Evolutionary conservation across 2,888 invertebrate genomes (phyloP).

Genomic region (Scaptomyza tumidula): DNA sequence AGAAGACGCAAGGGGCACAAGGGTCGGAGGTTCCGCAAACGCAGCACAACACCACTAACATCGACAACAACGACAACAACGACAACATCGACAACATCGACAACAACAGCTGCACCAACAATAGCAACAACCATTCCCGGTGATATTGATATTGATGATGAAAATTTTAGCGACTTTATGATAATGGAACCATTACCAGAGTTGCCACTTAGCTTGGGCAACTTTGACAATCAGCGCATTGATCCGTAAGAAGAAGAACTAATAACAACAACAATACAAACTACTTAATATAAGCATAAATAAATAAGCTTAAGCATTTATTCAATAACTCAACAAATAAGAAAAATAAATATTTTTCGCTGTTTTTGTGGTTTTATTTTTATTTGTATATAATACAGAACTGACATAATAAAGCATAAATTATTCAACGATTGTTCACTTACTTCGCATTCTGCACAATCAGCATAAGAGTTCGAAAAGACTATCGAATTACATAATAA

Average conservation of each 20-base stretch:
- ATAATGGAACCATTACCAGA: slow-evolving; percentile 58
- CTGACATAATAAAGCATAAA: slow-evolving; percentile 10
- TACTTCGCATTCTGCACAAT: not conserved
- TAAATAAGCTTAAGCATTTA: too few relatives aligned
- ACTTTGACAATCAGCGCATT: slow-evolving; percentile 62
- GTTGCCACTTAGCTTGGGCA: slow-evolving; percentile 59
- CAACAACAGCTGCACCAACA: slow-evolving; percentile 23
- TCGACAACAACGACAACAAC: slow-evolving; percentile 13
- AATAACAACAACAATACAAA: not conserved
- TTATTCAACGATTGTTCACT: not conserved
- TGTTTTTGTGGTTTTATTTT: not conserved
- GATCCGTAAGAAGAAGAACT: slow-evolving; percentile 9
- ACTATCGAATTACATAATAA: not conserved
- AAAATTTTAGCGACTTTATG: slow-evolving; percentile 10
- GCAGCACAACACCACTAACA: slow-evolving; percentile 43
- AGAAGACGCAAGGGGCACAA: slow-evolving; percentile 57
- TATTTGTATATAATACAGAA: not conserved
- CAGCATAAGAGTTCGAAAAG: slow-evolving; percentile 10
- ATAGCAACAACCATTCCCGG: slow-evolving; percentile 12
- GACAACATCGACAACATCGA: slow-evolving; percentile 21
- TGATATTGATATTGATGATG: not conserved
- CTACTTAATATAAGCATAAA: not conserved
- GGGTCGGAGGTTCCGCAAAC: slow-evolving; percentile 54
- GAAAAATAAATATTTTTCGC: not conserved
- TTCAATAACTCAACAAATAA: too few relatives aligned